phyloP scores from a whole-genome alignment of 2,113 vertebrate genomes.

The Onychostruthus taczanowskii region DNA sequence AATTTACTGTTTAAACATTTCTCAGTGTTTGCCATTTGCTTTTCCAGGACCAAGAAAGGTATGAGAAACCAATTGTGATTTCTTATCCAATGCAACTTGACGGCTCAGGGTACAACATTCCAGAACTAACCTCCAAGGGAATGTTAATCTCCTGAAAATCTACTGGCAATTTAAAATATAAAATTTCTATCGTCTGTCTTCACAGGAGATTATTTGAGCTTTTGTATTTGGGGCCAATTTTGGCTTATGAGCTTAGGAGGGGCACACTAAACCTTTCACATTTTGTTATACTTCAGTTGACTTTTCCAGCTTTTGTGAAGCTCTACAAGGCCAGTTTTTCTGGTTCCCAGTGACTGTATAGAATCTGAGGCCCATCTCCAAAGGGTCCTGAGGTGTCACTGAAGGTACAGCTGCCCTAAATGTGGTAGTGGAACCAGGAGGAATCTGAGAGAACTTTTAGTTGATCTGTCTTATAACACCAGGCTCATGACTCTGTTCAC shows the following conservation, averaged over 20 bases:
- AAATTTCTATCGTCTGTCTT: slow-evolving; percentile 13
- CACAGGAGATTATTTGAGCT: slow-evolving; percentile 14
- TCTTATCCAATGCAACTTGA: background rate
- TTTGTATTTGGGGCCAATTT: slow-evolving; percentile 30
- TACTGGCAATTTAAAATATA: slow-evolving; percentile 17
- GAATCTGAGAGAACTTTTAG: background rate
- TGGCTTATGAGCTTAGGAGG: background rate
- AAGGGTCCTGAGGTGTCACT: background rate
- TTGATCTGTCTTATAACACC: accelerated
- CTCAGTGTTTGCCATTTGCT: background rate
- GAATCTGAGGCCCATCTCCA: background rate
- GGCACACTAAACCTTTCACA: slow-evolving; percentile 1
- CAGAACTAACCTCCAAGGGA: slow-evolving; percentile 19
- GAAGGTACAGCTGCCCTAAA: background rate
- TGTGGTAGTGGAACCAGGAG: background rate
- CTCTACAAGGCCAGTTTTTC: background rate
- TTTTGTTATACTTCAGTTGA: background rate
- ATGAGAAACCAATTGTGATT: background rate
- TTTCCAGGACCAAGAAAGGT: background rate
- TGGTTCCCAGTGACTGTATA: background rate
- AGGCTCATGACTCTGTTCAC: background rate
- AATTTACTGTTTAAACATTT: background rate
- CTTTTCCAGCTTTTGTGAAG: background rate
- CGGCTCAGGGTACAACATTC: background rate
- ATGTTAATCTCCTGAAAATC: slow-evolving; percentile 53